phyloP scores from a whole-genome alignment of 2,888 invertebrate genomes.

The Steromphala cineraria region DNA sequence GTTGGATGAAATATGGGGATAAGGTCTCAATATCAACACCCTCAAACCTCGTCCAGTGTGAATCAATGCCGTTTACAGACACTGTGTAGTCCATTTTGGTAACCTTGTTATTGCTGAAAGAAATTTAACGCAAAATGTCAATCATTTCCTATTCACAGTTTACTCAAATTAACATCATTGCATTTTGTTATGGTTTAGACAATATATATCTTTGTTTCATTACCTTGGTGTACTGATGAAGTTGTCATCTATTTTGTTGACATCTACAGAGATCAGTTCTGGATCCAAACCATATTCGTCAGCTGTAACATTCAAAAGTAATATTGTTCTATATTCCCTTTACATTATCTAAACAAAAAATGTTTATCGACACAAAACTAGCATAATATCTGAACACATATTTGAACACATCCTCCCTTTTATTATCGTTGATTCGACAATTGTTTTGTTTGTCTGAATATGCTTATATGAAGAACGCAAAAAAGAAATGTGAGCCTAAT shows the following conservation, averaged over 20 bases:
- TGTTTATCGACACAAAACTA: too few relatives aligned
- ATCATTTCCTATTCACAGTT: too few relatives aligned
- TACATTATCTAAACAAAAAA: too few relatives aligned
- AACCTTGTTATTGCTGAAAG: slow-evolving; percentile 20
- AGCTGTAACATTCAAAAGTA: neutral
- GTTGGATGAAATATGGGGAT: neutral
- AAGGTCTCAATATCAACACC: neutral
- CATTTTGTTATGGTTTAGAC: too few relatives aligned
- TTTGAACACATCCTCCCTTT: too few relatives aligned
- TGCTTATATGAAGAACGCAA: too few relatives aligned
- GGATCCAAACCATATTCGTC: neutral
- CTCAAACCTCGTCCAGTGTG: slow-evolving; percentile 24
- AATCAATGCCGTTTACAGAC: slow-evolving; percentile 25
- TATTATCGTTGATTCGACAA: neutral
- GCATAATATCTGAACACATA: too few relatives aligned
- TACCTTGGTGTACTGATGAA: slow-evolving; percentile 1
- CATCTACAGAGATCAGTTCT: neutral
- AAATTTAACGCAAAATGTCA: neutral
- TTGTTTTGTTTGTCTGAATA: neutral
- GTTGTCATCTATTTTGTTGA: neutral
- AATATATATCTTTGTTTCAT: too few relatives aligned
- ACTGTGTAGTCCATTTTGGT: slow-evolving; percentile 30
- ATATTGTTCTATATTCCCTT: neutral
- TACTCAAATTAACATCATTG: too few relatives aligned
- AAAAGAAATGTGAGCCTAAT: neutral